Conservation (phyloP, 2,888 invertebrate species). For the Pristionchus entomophagus region DNA sequence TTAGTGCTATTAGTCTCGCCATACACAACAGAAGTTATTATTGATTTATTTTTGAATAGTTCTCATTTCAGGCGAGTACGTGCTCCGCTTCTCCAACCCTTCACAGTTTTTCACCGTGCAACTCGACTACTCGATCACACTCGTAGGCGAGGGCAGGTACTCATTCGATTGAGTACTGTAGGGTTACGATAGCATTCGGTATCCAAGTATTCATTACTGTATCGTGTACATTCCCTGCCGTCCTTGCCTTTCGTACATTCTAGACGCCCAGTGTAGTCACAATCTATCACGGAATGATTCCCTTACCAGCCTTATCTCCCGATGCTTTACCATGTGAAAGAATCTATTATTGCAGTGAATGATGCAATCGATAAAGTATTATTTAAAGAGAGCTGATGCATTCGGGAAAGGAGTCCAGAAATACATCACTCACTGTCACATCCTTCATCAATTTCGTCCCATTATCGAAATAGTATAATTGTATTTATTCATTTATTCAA, state of each 20-base stretch:
- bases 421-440: too few species aligned
- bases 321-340: conserved; percentile 22
- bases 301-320: background rate
- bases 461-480: too few species aligned
- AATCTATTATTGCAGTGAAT: background rate
- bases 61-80: conserved; percentile 34
- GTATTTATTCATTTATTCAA: background rate
- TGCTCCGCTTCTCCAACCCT: conserved; percentile 48
- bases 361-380: conserved; percentile 36
- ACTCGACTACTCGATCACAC: conserved; percentile 59
- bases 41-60: background rate
- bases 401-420: too few species aligned
- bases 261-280: background rate
- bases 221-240: background rate
- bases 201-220: background rate
- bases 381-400: background rate
- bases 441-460: too few species aligned
- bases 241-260: background rate
- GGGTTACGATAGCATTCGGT: too few species aligned
- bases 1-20: too few species aligned
- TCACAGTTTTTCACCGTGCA: conserved; percentile 58
- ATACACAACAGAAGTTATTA: too few species aligned
- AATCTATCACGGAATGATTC: background rate
- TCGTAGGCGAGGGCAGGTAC: conserved; percentile 46
- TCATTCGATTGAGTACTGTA: conserved; percentile 23